Evolutionary conservation across 1,140 invertebrate species (phyloP).

Genomic region (Pygmarrhopalites habei): DNA sequence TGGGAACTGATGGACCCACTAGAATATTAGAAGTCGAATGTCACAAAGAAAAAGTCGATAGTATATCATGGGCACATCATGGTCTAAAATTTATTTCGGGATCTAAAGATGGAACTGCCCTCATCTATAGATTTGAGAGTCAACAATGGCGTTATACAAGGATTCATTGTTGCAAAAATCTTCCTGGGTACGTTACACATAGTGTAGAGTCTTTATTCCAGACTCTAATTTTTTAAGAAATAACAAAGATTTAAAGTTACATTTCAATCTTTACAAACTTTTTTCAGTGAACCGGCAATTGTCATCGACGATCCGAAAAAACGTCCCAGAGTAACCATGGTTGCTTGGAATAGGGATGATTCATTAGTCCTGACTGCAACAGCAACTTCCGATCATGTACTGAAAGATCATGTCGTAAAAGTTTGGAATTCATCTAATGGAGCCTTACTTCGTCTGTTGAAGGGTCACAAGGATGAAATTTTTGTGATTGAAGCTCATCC

Average conservation of each 20-base stretch:
- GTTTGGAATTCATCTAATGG: slow-evolving; percentile 76
- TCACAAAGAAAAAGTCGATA: slow-evolving; percentile 90
- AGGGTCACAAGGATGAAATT: slow-evolving; percentile 84
- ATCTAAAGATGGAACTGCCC: slow-evolving; percentile 91
- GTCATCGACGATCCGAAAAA: slow-evolving; percentile 51
- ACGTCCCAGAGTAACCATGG: slow-evolving; percentile 87
- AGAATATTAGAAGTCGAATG: slow-evolving; percentile 76
- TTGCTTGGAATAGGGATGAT: slow-evolving; percentile 87
- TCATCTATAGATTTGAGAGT: slow-evolving; percentile 84
- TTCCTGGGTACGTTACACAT: slow-evolving; percentile 52
- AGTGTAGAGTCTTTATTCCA: background rate
- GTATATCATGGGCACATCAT: slow-evolving; percentile 85
- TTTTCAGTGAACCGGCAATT: slow-evolving; percentile 21
- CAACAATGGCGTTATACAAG: slow-evolving; percentile 77
- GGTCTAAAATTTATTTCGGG: slow-evolving; percentile 85
- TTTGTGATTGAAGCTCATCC: slow-evolving; percentile 93
- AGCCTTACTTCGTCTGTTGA: slow-evolving; percentile 58
- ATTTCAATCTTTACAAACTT: background rate
- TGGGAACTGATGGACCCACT: slow-evolving; percentile 60
- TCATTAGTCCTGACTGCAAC: slow-evolving; percentile 81
- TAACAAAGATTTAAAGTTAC: background rate
- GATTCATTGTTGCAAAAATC: slow-evolving; percentile 55
- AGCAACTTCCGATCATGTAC: no score
- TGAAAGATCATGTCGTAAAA: slow-evolving; percentile 71
- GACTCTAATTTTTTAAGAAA: no score